Evolutionary conservation across 92 coral and sea anemone species (phyloP).

Genomic region (Umimayanthus kanabou): DNA sequence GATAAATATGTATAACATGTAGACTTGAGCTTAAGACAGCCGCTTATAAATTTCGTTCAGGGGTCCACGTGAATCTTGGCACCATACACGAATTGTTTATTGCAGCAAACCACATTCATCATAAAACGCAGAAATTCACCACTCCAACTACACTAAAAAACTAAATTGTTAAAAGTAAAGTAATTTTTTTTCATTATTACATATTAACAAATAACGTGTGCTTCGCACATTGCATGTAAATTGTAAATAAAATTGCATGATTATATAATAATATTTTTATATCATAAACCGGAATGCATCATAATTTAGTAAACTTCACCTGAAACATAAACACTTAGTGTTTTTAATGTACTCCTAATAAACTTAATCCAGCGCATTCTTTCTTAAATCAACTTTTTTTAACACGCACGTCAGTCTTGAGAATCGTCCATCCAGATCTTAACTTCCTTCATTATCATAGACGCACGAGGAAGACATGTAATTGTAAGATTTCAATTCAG

Average conservation of each 20-base stretch:
- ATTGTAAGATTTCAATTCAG: background rate
- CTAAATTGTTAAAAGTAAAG: background rate
- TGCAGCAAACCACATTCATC: background rate
- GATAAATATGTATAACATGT: background rate
- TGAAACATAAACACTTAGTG: too few relatives aligned
- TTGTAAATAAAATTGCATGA: background rate
- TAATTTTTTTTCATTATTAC: too few relatives aligned
- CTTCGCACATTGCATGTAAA: background rate
- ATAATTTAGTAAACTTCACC: background rate
- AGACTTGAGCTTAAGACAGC: background rate
- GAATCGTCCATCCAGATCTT: background rate
- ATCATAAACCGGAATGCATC: background rate
- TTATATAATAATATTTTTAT: background rate
- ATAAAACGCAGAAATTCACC: too few relatives aligned
- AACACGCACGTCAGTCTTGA: background rate
- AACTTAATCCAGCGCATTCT: background rate
- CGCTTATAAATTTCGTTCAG: background rate
- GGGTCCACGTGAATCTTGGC: too few relatives aligned
- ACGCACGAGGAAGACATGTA: background rate
- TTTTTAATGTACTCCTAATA: too few relatives aligned
- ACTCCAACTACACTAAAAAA: background rate
- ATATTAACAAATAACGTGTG: background rate
- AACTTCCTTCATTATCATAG: background rate
- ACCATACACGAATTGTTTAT: background rate
- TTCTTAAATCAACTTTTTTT: background rate